Base-by-base conservation (phyloP, 2,888 invertebrate genomes). In the Megamerina dolium region DNA sequence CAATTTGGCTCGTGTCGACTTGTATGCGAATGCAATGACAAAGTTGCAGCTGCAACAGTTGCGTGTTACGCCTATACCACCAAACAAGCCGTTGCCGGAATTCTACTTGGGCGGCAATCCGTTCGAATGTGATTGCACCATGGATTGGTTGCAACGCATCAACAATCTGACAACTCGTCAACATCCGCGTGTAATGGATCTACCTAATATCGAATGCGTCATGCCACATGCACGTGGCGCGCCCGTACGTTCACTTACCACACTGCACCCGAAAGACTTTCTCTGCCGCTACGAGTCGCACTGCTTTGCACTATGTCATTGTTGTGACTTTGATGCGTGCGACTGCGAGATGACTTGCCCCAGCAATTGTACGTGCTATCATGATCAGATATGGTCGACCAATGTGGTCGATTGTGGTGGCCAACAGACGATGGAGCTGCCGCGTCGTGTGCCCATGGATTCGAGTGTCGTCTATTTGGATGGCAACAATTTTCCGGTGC, bases 321-420 rank as follows among this genome's bases (percentile, higher is more conserved):
- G 95, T 73, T 95, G 95, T 70, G 93, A 93, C 66, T 94, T 91
- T 65, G 93, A 92, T 68, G 91, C 90, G 48, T 95, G 95, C 72
- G 94, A 95, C 74, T 95, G 95, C 73, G 91, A 94, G 76, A 94
- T 93, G 89, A 91, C 89, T 48, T 95, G 95, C 63, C 95, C 95
- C 32, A 80, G 81, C 58, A 90, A 90, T 58, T 95, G 95, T 75
- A 85, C 87, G 55, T 95, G 95, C 69, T 94, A 91, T 73, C 91
- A 92, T 72, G 94, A 95, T 66, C 87, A 90, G 68, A 83, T 89
- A 44, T 94, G 93, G 91, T 85, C 85, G 54, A 89, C 90, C 36
- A 93, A 93, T 70, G 89, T 92, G 13, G 91, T 92, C 35, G 92
- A 92, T 66, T 93, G 92, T 69, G 88, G 89, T 49, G 82, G 83